Conservation (phyloP, 2,888 invertebrate species). For the Hypena proboscidalis region DNA sequence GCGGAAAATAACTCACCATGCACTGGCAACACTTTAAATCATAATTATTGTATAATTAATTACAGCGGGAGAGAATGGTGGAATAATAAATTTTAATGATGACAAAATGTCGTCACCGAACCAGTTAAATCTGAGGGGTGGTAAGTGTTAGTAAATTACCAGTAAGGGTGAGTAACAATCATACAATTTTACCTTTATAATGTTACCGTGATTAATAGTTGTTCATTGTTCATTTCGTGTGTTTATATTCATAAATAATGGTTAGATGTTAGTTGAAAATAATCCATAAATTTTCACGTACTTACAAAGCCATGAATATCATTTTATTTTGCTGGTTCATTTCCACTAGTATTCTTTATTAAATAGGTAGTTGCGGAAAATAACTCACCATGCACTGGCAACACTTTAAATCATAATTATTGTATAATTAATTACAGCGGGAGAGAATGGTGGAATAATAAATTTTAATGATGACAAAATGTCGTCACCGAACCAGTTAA, state of each 20-base stretch:
- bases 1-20: conserved; percentile 34
- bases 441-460: conserved; percentile 60
- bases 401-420: conserved; percentile 56
- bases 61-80: conserved; percentile 48
- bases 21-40: conserved; percentile 41
- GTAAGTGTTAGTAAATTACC: conserved; percentile 38
- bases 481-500: conserved; percentile 45
- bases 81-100: conserved; percentile 70
- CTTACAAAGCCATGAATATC: too few species aligned
- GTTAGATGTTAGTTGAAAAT: too few species aligned
- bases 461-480: conserved; percentile 72
- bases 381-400: conserved; percentile 31
- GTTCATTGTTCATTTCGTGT: too few species aligned
- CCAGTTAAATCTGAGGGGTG: conserved; percentile 39
- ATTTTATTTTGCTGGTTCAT: conserved; percentile 1
- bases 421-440: conserved; percentile 46
- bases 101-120: conserved; percentile 58
- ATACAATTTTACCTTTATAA: background rate
- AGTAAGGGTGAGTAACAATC: conserved; percentile 1
- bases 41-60: conserved; percentile 57
- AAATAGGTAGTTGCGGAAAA: conserved; percentile 27
- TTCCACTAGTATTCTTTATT: background rate
- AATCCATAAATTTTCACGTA: too few species aligned
- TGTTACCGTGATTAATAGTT: too few species aligned
- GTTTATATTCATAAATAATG: too few species aligned